phyloP scores from a whole-genome alignment of 2,797 vertebrate genomes.

The Arctocebus calabarensis region DNA sequence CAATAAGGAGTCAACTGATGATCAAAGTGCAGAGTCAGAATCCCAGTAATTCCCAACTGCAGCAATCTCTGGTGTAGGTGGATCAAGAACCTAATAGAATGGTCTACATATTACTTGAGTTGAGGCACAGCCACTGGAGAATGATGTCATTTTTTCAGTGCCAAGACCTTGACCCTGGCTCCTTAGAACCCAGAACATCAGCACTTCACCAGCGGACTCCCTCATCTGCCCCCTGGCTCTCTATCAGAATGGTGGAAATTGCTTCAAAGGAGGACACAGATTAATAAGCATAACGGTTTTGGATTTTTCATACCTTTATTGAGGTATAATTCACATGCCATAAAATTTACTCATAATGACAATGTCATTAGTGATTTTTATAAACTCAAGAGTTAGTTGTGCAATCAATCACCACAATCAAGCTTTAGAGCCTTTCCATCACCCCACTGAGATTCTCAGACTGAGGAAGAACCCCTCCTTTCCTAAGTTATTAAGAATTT shows the following conservation, averaged over 20 bases:
- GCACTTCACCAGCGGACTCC: background rate
- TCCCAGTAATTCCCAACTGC: background rate
- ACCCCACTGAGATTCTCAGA: background rate
- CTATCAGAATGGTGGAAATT: background rate
- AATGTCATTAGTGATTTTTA: background rate
- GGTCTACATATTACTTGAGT: background rate
- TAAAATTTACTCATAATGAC: constrained; percentile 14
- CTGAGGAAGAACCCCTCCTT: background rate
- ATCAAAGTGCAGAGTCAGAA: constrained; percentile 12
- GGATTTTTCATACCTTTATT: background rate
- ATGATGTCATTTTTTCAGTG: background rate
- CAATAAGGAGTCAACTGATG: background rate
- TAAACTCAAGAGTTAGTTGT: background rate
- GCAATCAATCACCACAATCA: background rate
- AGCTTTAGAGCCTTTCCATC: background rate
- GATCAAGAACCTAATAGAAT: background rate
- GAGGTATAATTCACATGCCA: background rate
- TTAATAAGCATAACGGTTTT: background rate
- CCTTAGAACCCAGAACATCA: background rate
- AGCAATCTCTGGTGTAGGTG: background rate
- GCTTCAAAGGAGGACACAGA: background rate
- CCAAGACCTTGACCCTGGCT: background rate
- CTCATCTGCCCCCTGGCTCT: background rate
- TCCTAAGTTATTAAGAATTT: background rate
- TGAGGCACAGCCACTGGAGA: background rate